Conservation (phyloP, 2,888 invertebrate species). For the Nebria brevicollis region DNA sequence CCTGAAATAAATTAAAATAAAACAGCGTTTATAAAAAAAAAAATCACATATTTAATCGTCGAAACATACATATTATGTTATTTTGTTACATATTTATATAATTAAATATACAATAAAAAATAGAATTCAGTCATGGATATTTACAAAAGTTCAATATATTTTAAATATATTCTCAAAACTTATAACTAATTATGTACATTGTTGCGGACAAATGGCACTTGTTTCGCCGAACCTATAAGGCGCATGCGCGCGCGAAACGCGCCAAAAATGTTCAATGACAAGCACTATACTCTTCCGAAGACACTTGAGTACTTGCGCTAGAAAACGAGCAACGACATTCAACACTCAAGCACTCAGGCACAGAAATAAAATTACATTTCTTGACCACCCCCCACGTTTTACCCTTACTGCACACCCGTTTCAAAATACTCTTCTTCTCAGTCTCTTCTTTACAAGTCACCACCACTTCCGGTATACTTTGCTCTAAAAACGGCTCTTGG, state of each 20-base stretch:
- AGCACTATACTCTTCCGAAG: slow-evolving; percentile 56
- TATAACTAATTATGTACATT: not conserved
- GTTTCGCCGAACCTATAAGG: too few species aligned
- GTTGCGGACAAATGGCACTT: not conserved
- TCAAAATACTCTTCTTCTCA: slow-evolving; percentile 60
- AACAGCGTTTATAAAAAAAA: too few species aligned
- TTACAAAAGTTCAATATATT: not conserved
- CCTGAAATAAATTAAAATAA: too few species aligned
- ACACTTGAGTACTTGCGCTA: slow-evolving; percentile 62
- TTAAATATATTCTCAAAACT: not conserved
- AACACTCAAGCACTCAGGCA: slow-evolving; percentile 59
- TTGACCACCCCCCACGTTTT: slow-evolving; percentile 58
- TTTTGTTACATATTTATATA: not conserved
- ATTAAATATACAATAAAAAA: not conserved
- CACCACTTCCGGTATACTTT: slow-evolving; percentile 56
- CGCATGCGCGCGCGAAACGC: too few species aligned
- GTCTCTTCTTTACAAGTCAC: slow-evolving; percentile 58
- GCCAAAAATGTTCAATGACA: slow-evolving; percentile 13
- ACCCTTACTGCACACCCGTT: slow-evolving; percentile 57
- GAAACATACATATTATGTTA: not conserved
- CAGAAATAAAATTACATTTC: slow-evolving; percentile 60
- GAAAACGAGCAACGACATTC: slow-evolving; percentile 62
- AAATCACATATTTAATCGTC: not conserved
- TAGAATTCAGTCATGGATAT: not conserved
- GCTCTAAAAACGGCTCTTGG: slow-evolving; percentile 35